phyloP scores from a whole-genome alignment of 2,113 vertebrate species.

The Pseudorectes ferrugineus region DNA sequence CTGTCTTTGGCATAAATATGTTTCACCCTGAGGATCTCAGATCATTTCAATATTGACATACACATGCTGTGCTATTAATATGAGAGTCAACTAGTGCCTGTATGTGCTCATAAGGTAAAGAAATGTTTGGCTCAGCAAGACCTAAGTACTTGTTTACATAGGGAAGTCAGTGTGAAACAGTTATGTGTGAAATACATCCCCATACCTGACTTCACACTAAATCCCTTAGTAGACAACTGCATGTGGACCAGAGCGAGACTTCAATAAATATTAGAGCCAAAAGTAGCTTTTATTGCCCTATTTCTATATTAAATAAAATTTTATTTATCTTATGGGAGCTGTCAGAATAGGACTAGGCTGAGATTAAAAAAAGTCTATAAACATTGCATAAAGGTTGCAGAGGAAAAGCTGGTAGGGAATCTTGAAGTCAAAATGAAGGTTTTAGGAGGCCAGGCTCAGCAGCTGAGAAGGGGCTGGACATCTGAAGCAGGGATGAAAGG shows the following conservation, averaged over 20 bases:
- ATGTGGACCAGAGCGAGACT: background rate
- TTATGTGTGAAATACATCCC: background rate
- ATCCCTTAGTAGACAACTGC: background rate
- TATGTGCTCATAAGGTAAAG: background rate
- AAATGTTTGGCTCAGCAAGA: background rate
- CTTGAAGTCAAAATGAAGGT: background rate
- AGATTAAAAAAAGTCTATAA: background rate
- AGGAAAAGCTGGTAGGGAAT: background rate
- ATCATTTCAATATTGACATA: background rate
- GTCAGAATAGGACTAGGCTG: background rate
- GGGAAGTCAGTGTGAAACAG: background rate
- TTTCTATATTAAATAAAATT: background rate
- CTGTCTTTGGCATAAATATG: background rate
- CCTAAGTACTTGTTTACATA: background rate
- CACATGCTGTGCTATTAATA: background rate
- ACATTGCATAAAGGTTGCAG: background rate
- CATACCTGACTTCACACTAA: background rate
- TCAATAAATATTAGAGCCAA: background rate
- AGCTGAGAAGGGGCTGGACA: background rate
- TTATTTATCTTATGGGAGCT: background rate
- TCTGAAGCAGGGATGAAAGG: background rate
- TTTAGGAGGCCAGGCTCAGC: background rate
- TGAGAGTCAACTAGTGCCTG: background rate
- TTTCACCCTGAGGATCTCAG: background rate
- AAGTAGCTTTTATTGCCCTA: background rate